Evolutionary conservation across 2,797 vertebrate genomes (phyloP).

Genomic region (Notamacropus eugenii): DNA sequence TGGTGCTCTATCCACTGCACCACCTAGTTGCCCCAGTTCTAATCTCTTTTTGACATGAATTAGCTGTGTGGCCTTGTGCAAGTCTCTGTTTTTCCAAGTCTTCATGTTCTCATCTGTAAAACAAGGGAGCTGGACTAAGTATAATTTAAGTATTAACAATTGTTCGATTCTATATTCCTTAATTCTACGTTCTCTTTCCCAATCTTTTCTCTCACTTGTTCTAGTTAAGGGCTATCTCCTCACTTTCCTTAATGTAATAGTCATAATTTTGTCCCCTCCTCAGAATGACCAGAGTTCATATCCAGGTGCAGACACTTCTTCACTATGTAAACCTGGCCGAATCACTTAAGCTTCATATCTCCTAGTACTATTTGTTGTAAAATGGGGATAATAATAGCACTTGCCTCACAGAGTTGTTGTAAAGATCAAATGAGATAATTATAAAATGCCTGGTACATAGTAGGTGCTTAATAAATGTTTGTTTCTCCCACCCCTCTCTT

Average conservation of each 20-base stretch:
- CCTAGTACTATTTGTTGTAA: not conserved
- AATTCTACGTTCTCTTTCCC: not conserved
- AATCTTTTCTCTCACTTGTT: not conserved
- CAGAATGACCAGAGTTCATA: not conserved
- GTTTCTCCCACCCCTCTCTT: not conserved
- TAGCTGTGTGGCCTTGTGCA: too few species aligned
- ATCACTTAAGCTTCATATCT: not conserved
- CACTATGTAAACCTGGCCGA: not conserved
- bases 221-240: not conserved
- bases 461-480: not conserved
- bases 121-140: not conserved
- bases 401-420: not conserved
- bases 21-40: not conserved
- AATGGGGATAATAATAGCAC: constrained; percentile 2
- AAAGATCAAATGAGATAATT: not conserved
- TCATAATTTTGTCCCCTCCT: not conserved
- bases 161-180: not conserved
- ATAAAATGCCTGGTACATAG: not conserved
- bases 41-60: not conserved
- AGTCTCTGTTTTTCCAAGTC: not conserved
- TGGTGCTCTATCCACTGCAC: not conserved
- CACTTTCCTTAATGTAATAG: not conserved
- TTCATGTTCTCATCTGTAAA: not conserved
- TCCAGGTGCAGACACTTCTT: not conserved
- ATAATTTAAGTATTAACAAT: not conserved